Evolutionary conservation across 2,888 invertebrate species (phyloP).

Genomic region (Trissolcus japonicus): DNA sequence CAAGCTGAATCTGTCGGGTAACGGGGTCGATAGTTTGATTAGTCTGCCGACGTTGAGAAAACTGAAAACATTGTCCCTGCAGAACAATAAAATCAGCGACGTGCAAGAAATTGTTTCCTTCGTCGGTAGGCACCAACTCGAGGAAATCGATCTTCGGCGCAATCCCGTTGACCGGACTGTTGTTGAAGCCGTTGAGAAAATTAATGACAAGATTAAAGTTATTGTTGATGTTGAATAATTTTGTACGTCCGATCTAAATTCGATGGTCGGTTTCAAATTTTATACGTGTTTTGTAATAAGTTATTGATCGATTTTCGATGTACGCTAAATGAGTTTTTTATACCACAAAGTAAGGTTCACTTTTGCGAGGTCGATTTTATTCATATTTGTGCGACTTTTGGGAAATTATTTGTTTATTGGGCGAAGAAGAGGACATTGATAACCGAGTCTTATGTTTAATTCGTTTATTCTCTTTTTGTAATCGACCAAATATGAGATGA

Average conservation of each 20-base stretch:
- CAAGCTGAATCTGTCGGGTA: conserved; percentile 78
- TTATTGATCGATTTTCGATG: too few species aligned
- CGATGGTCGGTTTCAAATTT: background rate
- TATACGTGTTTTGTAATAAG: conserved; percentile 9
- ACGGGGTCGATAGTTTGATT: conserved; percentile 77
- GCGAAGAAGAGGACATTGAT: too few species aligned
- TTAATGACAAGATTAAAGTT: conserved; percentile 16
- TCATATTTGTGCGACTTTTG: too few species aligned
- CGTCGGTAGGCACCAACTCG: conserved; percentile 63
- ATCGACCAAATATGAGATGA: too few species aligned
- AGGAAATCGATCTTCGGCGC: conserved; percentile 66
- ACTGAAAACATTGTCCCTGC: conserved; percentile 77
- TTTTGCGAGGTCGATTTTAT: too few species aligned
- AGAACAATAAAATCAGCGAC: conserved; percentile 74
- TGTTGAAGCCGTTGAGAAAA: conserved; percentile 11
- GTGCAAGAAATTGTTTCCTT: conserved; percentile 67
- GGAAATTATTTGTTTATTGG: too few species aligned
- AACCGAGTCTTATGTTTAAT: too few species aligned
- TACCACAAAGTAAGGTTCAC: background rate
- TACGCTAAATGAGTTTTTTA: background rate
- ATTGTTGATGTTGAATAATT: conserved; percentile 29
- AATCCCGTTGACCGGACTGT: conserved; percentile 63
- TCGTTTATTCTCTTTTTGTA: too few species aligned
- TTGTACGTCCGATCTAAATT: background rate
- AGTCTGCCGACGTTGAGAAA: conserved; percentile 77